Evolutionary conservation across 30 jellyfish, hydroid and myxozoan genomes (phyloP).

Genomic region (Hydractinia symbiolongicarpus): DNA sequence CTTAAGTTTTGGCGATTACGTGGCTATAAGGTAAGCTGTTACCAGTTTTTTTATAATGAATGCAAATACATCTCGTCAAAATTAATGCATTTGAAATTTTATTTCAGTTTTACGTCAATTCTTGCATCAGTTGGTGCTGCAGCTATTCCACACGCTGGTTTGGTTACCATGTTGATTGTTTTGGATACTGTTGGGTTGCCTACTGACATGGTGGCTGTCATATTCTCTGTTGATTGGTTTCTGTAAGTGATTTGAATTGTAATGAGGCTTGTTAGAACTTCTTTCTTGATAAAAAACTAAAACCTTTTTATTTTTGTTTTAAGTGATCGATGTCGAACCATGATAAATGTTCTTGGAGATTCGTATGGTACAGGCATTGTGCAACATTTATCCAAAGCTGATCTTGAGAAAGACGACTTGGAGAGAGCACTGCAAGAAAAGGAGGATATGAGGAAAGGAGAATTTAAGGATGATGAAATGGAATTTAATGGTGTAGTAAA

Average conservation of each 20-base stretch:
- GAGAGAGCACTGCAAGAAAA: not conserved
- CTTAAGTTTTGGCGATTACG: conserved; percentile 63
- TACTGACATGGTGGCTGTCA: conserved; percentile 78
- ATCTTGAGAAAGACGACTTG: conserved; percentile 21
- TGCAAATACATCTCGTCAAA: too few relatives aligned
- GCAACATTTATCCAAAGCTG: conserved; percentile 62
- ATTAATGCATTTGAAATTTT: too few relatives aligned
- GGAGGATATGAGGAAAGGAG: too few relatives aligned
- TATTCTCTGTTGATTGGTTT: conserved; percentile 91
- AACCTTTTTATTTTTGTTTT: too few relatives aligned
- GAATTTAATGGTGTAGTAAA: too few relatives aligned
- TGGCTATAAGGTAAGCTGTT: conserved; percentile 67
- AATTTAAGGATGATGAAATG: too few relatives aligned
- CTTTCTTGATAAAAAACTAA: not conserved
- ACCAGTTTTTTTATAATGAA: not conserved
- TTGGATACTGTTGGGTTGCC: conserved; percentile 97
- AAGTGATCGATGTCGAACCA: conserved; percentile 77
- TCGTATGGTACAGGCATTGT: conserved; percentile 79
- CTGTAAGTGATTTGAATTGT: conserved; percentile 45
- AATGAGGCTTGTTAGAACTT: not conserved
- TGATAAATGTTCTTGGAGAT: conserved; percentile 79
- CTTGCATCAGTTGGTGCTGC: conserved; percentile 98
- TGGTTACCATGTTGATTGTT: conserved; percentile 91
- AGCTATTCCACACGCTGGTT: conserved; percentile 96
- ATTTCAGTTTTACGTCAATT: conserved; percentile 71